Evolutionary conservation across 1,140 invertebrate species (phyloP), one percentile per base, ranked within the genome.

Genomic region (Meloidogyne hapla): DNA sequence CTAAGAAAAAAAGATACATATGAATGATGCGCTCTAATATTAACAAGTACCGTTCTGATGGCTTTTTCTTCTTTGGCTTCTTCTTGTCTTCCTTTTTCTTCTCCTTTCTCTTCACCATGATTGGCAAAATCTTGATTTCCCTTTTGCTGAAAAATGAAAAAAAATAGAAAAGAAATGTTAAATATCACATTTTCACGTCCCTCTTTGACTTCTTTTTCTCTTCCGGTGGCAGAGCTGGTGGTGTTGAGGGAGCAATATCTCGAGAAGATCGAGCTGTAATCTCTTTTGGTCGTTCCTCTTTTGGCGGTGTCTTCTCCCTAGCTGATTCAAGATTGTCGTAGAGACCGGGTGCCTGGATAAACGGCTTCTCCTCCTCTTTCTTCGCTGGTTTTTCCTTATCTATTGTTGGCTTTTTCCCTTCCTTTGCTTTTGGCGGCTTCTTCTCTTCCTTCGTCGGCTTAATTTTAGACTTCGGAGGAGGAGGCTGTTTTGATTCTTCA

Each of bases 41-140:
- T n/a, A 5, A n/a, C n/a, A n/a, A 56, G 8, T 18, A 56, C 48
- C 18, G n/a, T n/a, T 56, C 48, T n/a, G 12, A 15, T 48, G 4
- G 13, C 12, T 56, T 56, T n/a, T 56, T 56, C 48, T 21, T 56
- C 12, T n/a, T 56, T 56, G 48, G 48, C 6, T 56, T 56, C 12
- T 56, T 56, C 48, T 33, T 33, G 33, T 33, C 33, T 8, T 56
- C 18, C 48, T 56, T n/a, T n/a, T n/a, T 56, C 18, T 56, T 21
- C n/a, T 56, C 48, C 18, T 56, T 56, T 18, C 15, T 48, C 45
- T 48, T 18, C 48, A 56, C n/a, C 48, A 56, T 56, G 48, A 56
- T 56, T 56, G 48, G 48, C 48, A 56, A 56, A 56, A 56, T 56
- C 48, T 56, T 56, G 48, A 56, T 56, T 56, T 56, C 48, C 8